Base-by-base conservation (phyloP, 2,888 invertebrate species). In the Leistus spinibarbis region DNA sequence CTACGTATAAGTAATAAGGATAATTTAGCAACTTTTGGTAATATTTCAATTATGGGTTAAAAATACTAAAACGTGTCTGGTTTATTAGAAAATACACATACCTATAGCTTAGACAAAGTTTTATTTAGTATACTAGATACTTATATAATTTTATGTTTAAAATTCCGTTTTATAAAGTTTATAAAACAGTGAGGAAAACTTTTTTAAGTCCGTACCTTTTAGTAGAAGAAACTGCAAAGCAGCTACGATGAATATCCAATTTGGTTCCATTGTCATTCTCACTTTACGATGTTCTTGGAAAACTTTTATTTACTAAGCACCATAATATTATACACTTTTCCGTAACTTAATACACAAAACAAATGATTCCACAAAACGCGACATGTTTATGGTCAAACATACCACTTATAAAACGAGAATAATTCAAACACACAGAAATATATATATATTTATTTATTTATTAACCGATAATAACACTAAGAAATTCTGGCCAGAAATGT, bases 221-320 rank as follows among this genome's bases (percentile, higher is more conserved):
- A 60, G 22, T 22, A 60, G 60, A 19, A 60, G 20, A 22, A 60
- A 60, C 60, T 60, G 60, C 60, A 60, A 60, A 19, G 22, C 60
- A 20, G 20, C 60, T 19, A 60, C 20, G 60, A 60, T 22, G 16
- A 60, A 60, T 22, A 60, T 20, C 19, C 60, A 20, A 20, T 60
- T 60, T 22, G 60, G 7, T 19, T 19, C 60, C 60, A 60, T 60
- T 60, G 60, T 60, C 60, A 60, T 20, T 60, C 13, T 13, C 60
- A 60, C 60, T 60, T 17, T 60, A 40, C 13, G 7, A 22, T 60
- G 9, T 60, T 60, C 22, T 20, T 22, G 10, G 53, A 60, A 60
- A 60, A 60, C 60, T 60, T 60, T 22, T 19, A 60, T 20, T 22
- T 19, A 17, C 60, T 60, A 40, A 40, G 13, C 60, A 19, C 13